Evolutionary conservation across 2,113 vertebrate species (phyloP).

Genomic region (Phaethornis superciliosus): DNA sequence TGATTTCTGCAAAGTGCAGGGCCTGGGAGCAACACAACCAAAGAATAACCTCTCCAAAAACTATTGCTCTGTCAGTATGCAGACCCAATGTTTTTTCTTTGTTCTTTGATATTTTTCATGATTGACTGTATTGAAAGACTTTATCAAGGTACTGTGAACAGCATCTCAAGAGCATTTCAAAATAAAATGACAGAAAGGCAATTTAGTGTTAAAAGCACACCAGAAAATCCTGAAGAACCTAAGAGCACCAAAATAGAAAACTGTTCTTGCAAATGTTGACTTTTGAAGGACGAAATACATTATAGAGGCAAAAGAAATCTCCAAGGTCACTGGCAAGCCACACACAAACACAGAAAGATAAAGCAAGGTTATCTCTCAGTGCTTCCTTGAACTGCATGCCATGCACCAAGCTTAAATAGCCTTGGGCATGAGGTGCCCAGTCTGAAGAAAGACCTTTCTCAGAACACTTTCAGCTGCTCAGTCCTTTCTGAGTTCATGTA

Average conservation of each 20-base stretch:
- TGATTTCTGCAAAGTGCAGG: background rate
- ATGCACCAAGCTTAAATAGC: background rate
- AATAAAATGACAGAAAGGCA: background rate
- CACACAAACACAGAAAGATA: background rate
- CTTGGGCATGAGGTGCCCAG: accelerated
- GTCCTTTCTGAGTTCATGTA: background rate
- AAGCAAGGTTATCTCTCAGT: background rate
- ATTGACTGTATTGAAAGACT: background rate
- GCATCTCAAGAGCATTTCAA: background rate
- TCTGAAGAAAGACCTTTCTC: background rate
- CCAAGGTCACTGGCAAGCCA: background rate
- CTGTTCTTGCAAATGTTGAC: background rate
- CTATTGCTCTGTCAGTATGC: background rate
- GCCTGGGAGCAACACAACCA: background rate
- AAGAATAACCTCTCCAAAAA: background rate
- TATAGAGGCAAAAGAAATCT: background rate
- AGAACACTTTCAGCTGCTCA: accelerated
- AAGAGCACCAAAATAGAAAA: background rate
- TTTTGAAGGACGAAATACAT: background rate
- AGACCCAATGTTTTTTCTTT: background rate
- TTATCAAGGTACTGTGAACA: background rate
- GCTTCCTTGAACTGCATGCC: background rate
- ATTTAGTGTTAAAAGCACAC: background rate
- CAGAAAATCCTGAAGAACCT: background rate
- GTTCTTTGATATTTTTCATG: background rate